phyloP scores from a whole-genome alignment of 2,888 invertebrate species.

The Eupeodes luniger region DNA sequence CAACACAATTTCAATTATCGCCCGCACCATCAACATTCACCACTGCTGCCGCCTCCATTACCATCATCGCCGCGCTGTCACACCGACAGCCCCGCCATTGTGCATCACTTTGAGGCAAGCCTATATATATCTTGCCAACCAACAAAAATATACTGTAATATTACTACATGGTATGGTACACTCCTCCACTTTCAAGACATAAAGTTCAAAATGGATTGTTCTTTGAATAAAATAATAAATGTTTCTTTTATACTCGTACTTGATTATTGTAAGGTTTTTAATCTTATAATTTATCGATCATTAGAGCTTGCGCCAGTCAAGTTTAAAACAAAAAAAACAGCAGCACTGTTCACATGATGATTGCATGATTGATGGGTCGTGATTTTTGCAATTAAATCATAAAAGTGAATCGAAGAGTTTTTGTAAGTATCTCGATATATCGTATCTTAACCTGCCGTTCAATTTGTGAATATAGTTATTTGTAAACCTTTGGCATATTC shows the following conservation, averaged over 20 bases:
- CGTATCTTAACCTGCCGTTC: not conserved
- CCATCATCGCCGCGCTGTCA: not conserved
- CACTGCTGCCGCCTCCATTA: no score
- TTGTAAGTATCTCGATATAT: not conserved
- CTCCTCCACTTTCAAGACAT: conserved; percentile 55
- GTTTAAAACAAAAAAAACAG: conserved; percentile 23
- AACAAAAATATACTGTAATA: not conserved
- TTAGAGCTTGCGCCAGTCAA: conserved; percentile 55
- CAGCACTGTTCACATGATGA: conserved; percentile 45
- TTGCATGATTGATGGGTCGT: conserved; percentile 73
- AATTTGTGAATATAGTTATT: not conserved
- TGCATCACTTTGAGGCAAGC: conserved; percentile 21
- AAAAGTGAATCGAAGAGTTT: conserved; percentile 46
- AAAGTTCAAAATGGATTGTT: conserved; percentile 70
- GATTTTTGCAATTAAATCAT: conserved; percentile 66
- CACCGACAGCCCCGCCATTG: not conserved
- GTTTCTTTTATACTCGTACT: not conserved
- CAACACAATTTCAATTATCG: conserved; percentile 57
- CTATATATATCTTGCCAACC: not conserved
- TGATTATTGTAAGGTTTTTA: conserved; percentile 28
- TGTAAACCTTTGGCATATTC: conserved; percentile 46
- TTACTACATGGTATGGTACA: not conserved
- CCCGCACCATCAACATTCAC: conserved; percentile 25
- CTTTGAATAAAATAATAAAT: conserved; percentile 24
- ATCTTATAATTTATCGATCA: conserved; percentile 69